phyloP scores from a whole-genome alignment of 2,797 vertebrate species.

The Crenuchus spilurus region DNA sequence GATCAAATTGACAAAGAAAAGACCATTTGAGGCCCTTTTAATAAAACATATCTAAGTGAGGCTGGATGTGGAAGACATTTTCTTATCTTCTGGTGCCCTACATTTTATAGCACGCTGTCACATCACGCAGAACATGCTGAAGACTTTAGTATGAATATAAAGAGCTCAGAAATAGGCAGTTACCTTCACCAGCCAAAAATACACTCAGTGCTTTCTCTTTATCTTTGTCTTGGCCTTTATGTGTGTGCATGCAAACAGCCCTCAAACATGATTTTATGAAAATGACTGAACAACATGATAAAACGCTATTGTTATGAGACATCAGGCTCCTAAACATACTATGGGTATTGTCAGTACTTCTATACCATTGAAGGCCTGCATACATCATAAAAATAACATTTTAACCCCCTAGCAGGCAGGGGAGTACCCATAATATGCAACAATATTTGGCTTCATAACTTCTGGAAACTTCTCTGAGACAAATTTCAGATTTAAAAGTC shows the following conservation, averaged over 20 bases:
- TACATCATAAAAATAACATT: too few relatives aligned
- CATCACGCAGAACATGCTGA: neutral
- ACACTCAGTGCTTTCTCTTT: neutral
- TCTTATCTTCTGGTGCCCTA: slow-evolving; percentile 19
- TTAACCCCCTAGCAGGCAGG: too few relatives aligned
- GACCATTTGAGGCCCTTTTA: neutral
- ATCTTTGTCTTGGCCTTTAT: neutral
- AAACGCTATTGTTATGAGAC: neutral
- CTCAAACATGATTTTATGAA: neutral
- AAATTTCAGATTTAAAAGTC: too few relatives aligned
- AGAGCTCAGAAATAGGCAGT: neutral
- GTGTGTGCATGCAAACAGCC: neutral
- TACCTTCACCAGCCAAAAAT: neutral
- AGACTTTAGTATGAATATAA: neutral
- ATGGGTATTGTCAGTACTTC: too few relatives aligned
- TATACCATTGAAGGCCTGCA: too few relatives aligned
- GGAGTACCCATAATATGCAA: too few relatives aligned
- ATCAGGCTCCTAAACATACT: too few relatives aligned
- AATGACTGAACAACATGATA: neutral
- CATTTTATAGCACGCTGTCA: slow-evolving; percentile 10
- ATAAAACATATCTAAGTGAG: neutral
- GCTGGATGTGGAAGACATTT: slow-evolving; percentile 2
- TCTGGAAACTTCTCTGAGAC: too few relatives aligned
- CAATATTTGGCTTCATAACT: too few relatives aligned
- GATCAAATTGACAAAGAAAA: neutral